Percentiles rank a stretch among this genome's conserved stretches.
These are phyloP conservation scores for Alosa alosa DNA, from an alignment of 2,113 vertebrate species.

Conservation along the genomic window DNA sequence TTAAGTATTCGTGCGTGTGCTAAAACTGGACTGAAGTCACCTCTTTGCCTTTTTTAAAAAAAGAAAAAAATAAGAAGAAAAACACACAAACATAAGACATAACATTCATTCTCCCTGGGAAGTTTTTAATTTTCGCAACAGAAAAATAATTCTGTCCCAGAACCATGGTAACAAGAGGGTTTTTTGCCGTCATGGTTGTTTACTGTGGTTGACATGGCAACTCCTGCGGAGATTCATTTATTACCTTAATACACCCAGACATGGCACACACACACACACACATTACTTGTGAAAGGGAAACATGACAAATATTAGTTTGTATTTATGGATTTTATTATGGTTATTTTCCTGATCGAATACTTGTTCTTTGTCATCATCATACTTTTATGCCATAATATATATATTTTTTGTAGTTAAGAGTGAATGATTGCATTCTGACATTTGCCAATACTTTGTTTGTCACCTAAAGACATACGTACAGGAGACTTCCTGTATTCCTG, in stretches of 20 bases:
- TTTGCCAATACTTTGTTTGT: constrained; percentile 33
- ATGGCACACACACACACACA: neutral
- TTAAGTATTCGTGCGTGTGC: neutral
- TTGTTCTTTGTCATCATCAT: constrained; percentile 35
- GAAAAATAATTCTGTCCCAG: constrained; percentile 23
- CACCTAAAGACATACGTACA: constrained; percentile 21
- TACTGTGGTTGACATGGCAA: constrained; percentile 48
- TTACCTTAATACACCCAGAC: constrained; percentile 30
- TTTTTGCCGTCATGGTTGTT: constrained; percentile 6
- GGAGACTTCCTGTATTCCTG: constrained; percentile 65
- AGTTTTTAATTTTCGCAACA: neutral
- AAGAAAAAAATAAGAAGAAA: constrained; percentile 53
- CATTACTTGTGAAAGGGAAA: constrained; percentile 2
- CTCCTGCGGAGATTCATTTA: constrained; percentile 45
- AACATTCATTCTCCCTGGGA: neutral
- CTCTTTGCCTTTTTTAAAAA: constrained; percentile 74
- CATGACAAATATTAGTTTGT: neutral
- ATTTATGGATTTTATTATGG: neutral
- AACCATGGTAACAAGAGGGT: constrained; percentile 25
- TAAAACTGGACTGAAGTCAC: constrained; percentile 63
- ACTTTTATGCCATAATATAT: constrained; percentile 58
- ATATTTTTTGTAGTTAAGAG: constrained; percentile 56
- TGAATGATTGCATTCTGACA: constrained; percentile 23
- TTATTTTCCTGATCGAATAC: neutral
- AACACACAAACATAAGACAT: constrained; percentile 6